Base-by-base conservation (phyloP, 2,888 invertebrate genomes). In the Hypselothyrea guttata region DNA sequence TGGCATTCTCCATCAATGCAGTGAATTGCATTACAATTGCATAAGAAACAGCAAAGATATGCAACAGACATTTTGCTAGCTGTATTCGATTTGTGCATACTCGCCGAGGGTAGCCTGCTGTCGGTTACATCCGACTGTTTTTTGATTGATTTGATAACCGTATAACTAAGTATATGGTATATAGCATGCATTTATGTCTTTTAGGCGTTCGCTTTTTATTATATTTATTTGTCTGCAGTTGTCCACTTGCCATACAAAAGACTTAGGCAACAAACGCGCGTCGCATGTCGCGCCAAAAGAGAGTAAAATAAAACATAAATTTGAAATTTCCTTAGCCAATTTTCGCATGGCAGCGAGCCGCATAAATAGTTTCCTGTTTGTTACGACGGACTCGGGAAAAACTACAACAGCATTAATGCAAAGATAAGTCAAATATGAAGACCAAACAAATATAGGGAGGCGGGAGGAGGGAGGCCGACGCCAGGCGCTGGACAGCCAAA, bases 321-420 rank as follows among this genome's bases (percentile, higher is more conserved):
- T 4, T 27, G 18, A 31, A 64, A 46, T 52, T 78, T 78, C 82
- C 82, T 77, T 70, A 61, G 78, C 75, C 67, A 82, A 82, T 82
- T 82, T 78, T 72, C 64, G 75, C 68, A 66, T 71, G 63, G 59
- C 72, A 65, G 62, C 71, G 48, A 56, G 54, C 67, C 54, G 67
- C 53, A 61, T 61, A 59, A 61, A 68, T 46, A 46, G 79, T 75
- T 79, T 79, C 78, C 78, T 75, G 78, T 82, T 78, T 82, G 68
- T 78, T 82, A 82, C 83, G 75, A 68, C 65, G 68, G 61, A 71
- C 72, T 41, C 60, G 37, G 55, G 33, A 53, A 51, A 48, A 44
- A 37, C 11, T 15, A 15, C 13, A 40, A 51, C 35, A 46, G 51
- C 27, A 28, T 18, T n/a, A 18, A 33, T 31, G 13, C 15, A 46